Conservation (phyloP, 1,140 invertebrate genomes). For the Musca vetustissima region DNA sequence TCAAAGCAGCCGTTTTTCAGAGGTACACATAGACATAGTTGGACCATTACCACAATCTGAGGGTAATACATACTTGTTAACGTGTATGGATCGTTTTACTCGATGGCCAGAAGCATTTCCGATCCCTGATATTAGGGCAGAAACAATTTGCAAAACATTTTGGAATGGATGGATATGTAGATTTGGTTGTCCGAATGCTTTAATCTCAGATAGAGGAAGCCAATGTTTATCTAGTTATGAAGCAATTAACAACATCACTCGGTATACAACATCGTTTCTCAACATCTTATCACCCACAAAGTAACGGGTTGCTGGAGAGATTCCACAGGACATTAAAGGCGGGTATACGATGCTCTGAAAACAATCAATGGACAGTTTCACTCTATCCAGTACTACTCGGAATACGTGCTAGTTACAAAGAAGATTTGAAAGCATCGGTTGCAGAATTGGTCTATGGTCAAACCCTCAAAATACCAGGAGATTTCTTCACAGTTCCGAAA, state of each 20-base stretch:
- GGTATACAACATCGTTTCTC: neutral
- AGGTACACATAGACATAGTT: neutral
- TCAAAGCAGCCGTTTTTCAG: neutral
- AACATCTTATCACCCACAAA: neutral
- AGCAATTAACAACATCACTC: too few species aligned
- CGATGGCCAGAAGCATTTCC: constrained; percentile 18
- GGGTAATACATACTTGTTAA: neutral
- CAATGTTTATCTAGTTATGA: neutral
- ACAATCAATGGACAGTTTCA: neutral
- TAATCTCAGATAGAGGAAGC: too few species aligned
- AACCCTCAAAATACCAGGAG: neutral
- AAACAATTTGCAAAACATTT: neutral
- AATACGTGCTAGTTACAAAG: neutral
- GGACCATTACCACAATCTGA: constrained; percentile 1
- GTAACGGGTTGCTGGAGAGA: neutral
- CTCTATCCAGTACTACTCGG: neutral
- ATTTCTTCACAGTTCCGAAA: neutral
- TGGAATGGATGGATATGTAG: neutral
- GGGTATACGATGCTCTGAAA: neutral
- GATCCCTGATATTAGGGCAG: constrained; percentile 3
- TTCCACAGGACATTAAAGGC: neutral
- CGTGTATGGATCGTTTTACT: neutral
- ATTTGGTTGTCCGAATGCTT: too few species aligned
- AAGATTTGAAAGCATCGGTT: neutral
- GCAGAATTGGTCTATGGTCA: neutral